These are phyloP conservation scores for Phania funesta DNA, from an alignment of 2,888 invertebrate genomes.

Conservation along the genomic window DNA sequence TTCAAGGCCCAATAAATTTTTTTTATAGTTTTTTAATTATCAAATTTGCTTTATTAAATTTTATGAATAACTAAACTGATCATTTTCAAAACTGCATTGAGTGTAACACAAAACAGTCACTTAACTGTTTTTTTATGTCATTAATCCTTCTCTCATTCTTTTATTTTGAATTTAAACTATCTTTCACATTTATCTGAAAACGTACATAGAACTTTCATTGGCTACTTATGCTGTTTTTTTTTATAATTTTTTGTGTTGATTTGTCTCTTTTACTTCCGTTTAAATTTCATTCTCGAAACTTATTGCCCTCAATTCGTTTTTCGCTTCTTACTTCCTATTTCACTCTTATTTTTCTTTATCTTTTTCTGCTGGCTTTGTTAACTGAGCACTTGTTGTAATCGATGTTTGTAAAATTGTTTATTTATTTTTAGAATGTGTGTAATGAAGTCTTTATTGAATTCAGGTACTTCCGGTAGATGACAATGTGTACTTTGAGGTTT, in stretches of 20 bases:
- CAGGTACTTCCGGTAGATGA: conserved; percentile 30
- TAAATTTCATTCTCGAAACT: conserved; percentile 4
- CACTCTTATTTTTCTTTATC: neutral
- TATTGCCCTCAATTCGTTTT: conserved; percentile 23
- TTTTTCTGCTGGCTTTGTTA: neutral
- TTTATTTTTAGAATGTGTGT: neutral
- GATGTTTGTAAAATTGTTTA: conserved; percentile 24
- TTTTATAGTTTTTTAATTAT: too few species aligned
- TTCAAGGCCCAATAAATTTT: too few species aligned
- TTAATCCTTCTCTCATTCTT: neutral
- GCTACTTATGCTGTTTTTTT: neutral
- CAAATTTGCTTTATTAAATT: too few species aligned
- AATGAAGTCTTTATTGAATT: conserved; percentile 25
- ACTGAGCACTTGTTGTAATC: neutral
- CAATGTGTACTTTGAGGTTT: too few species aligned
- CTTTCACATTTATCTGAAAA: neutral
- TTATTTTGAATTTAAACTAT: neutral
- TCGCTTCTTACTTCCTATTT: neutral
- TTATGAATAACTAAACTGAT: neutral
- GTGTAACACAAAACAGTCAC: neutral
- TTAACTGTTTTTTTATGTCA: neutral
- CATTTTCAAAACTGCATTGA: neutral
- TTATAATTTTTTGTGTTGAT: neutral
- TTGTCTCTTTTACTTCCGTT: conserved; percentile 35
- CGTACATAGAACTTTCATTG: neutral